Base-by-base conservation (phyloP, 2,888 invertebrate species). In the Acleris emargana region DNA sequence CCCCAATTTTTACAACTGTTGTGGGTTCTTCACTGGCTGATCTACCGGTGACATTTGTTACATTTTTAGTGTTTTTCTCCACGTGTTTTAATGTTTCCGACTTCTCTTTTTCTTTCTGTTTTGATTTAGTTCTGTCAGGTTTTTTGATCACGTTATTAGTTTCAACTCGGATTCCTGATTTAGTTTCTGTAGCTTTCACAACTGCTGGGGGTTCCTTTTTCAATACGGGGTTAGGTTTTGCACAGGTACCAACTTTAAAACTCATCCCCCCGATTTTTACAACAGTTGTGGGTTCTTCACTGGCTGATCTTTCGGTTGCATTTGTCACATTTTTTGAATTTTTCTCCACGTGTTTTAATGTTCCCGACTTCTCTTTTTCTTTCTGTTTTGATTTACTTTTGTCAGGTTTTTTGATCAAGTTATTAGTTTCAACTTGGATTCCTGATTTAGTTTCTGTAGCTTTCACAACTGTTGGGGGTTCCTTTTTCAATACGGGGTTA, bases 391-490 rank as follows among this genome's bases (percentile, higher is more conserved):
- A 6, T 38, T 38, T 9, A 11, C 5, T 38, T 5, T 7, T 38
- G 38, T 38, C 13, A 11, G 13, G 9, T 11, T 38, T 38, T 4
- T 38, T 25, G 2, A 5, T 5, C 25, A 4, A 4, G 7, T 38
- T 38, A 17, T 17, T 17, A 45, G 9, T 17, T 13, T 45, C n/a
- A 5, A 45, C n/a, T 5, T 17, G 3, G 45, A 1, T 2, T 16
- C n/a, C 45, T 45, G 45, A n/a, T 2, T 9, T 38, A 38, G 38
- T 38, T 72, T 80, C 73, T 62, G 86, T 74, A 25, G 73, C 76
- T 58, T 76, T 25, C 5, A 5, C 25, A 25, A 25, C 25, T 25
- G 25, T 25, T 25, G 5, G 25, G 25, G 25, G 25, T 25, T 25
- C 25, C 5, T 25, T 5, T 25, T 25, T 25, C 25, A 25, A 25